Evolutionary conservation across 2,797 vertebrate genomes (phyloP).

Genomic region (Mallotus villosus): DNA sequence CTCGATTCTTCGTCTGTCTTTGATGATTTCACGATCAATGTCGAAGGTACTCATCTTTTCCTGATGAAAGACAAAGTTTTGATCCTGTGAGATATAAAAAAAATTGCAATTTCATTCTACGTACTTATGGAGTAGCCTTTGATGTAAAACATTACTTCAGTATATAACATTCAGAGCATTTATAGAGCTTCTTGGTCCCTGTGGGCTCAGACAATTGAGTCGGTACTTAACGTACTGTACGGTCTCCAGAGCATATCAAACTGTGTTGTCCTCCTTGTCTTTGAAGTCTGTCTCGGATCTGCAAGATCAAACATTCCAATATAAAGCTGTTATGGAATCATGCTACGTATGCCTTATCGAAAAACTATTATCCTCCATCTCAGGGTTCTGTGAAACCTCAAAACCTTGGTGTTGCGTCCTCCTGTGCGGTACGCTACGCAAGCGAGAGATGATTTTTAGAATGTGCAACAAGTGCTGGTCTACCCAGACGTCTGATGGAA

Average conservation of each 20-base stretch:
- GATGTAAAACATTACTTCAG: conserved; percentile 36
- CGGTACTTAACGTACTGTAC: conserved; percentile 29
- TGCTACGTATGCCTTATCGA: conserved; percentile 37
- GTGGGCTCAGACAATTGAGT: conserved; percentile 32
- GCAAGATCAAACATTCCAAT: conserved; percentile 67
- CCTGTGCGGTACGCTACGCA: not conserved
- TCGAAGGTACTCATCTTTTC: conserved; percentile 6
- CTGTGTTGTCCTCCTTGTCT: conserved; percentile 44
- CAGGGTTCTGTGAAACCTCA: conserved; percentile 37
- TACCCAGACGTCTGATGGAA: conserved; percentile 14
- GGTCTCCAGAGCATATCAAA: conserved; percentile 35
- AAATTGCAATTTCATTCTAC: conserved; percentile 20
- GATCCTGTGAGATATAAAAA: conserved; percentile 21
- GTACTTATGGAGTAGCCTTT: conserved; percentile 35
- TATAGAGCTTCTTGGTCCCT: conserved; percentile 30
- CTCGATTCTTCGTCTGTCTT: no score
- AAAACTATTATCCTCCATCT: conserved; percentile 17
- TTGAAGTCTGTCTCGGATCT: conserved; percentile 67
- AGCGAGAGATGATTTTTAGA: conserved; percentile 15
- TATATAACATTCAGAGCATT: conserved; percentile 29
- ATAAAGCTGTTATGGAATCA: conserved; percentile 58
- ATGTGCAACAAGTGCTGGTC: conserved; percentile 9
- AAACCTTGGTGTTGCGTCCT: conserved; percentile 27
- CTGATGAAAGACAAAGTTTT: conserved; percentile 10
- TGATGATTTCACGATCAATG: not conserved